Evolutionary conservation across 1,140 invertebrate species (phyloP).

Genomic region (Drosophila lacteicornis): DNA sequence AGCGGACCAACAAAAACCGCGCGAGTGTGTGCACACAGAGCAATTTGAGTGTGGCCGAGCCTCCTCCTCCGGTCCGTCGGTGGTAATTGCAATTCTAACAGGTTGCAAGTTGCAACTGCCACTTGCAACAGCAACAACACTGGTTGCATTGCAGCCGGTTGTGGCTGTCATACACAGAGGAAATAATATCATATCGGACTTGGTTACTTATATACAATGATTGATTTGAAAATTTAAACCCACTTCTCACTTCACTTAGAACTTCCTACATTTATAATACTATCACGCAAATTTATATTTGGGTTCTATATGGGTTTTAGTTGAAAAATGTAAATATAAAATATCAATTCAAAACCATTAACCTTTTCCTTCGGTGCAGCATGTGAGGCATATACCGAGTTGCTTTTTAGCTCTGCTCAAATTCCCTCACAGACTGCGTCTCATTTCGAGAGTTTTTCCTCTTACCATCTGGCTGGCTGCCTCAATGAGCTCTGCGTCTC

Average conservation of each 20-base stretch:
- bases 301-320: too few relatives aligned
- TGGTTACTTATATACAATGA: background rate
- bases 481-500: slow-evolving; percentile 52
- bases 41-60: slow-evolving; percentile 52
- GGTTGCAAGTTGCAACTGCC: slow-evolving; percentile 47
- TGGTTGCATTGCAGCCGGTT: slow-evolving; percentile 12
- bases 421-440: slow-evolving; percentile 4
- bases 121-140: slow-evolving; percentile 10
- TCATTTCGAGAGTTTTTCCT: slow-evolving; percentile 37
- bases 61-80: slow-evolving; percentile 28
- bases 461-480: slow-evolving; percentile 9
- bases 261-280: too few relatives aligned
- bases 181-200: background rate
- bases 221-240: too few relatives aligned
- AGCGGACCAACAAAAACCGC: slow-evolving; percentile 54
- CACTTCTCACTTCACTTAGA: too few relatives aligned
- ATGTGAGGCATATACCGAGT: background rate
- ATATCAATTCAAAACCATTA: background rate
- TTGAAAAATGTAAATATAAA: too few relatives aligned
- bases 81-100: slow-evolving; percentile 57
- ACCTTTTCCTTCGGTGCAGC: slow-evolving; percentile 9
- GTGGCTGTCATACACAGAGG: background rate
- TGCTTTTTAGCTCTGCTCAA: slow-evolving; percentile 4
- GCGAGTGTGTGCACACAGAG: slow-evolving; percentile 44
- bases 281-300: background rate